Conservation (phyloP, 23 tunicate genomes). For the Trididemnum clinides region DNA sequence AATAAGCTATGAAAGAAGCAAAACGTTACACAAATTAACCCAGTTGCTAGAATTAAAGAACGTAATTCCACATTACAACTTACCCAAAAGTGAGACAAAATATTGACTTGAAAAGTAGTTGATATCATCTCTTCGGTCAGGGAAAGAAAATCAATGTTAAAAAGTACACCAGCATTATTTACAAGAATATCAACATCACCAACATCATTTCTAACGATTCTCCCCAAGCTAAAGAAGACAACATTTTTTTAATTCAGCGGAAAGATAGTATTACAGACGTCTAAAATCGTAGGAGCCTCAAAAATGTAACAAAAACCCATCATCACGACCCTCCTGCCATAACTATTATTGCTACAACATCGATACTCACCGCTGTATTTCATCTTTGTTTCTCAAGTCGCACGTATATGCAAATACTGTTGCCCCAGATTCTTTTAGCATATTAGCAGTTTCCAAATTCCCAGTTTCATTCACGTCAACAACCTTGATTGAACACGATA, state of each 20-base stretch:
- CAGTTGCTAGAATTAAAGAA: too few relatives aligned
- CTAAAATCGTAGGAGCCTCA: too few relatives aligned
- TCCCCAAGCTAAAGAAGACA: conserved; percentile 36
- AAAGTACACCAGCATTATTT: conserved; percentile 74
- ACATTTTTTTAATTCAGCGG: not conserved
- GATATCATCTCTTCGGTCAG: conserved; percentile 53
- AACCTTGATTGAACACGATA: conserved; percentile 15
- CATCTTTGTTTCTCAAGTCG: conserved; percentile 50
- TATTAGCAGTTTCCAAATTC: conserved; percentile 54
- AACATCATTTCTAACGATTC: conserved; percentile 44
- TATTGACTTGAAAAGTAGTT: conserved; percentile 65
- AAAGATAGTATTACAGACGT: too few relatives aligned
- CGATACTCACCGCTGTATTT: conserved; percentile 47
- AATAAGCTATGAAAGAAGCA: conserved; percentile 29
- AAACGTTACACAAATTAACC: too few relatives aligned
- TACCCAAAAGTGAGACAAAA: conserved; percentile 79
- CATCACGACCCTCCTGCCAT: too few relatives aligned
- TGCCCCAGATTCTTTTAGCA: conserved; percentile 30
- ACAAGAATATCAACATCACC: conserved; percentile 78
- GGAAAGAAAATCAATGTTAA: conserved; percentile 34
- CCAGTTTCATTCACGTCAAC: conserved; percentile 55
- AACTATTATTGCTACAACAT: too few relatives aligned
- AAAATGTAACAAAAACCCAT: too few relatives aligned
- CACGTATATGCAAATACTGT: conserved; percentile 26
- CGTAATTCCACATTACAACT: too few relatives aligned